Evolutionary conservation across 1,140 invertebrate genomes (phyloP), one percentile per base, ranked within the genome.

Genomic region (Ooceraea biroi): DNA sequence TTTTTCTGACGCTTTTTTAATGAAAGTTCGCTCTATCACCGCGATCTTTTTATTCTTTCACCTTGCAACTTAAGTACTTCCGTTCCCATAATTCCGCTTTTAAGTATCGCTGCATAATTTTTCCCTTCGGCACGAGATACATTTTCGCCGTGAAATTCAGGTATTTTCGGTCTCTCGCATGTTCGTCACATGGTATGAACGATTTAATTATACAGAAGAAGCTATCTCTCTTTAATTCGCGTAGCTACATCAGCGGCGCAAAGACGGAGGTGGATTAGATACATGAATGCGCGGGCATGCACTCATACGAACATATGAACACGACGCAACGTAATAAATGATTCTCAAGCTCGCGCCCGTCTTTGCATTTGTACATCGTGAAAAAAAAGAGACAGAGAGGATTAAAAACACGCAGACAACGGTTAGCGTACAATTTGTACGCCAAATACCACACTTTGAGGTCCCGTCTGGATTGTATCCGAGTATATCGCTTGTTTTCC

Each of bases 271-370:
- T 44, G 17, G 11, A 69, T 69, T 30, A 50, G 14, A 44, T 0
- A 14, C 22, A 12, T 30, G 12, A 65, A 77, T 63, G 46, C n/a
- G 25, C 36, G 19, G 7, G 41, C 8, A 3, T 48, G 46, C 61
- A 66, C n/a, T 52, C 73, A 17, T 66, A 14, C 50, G 3, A 57
- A 57, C 5, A 50, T 17, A 10, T 17, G 27, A n/a, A 22, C n/a
- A 3, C 36, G 71, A 78, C 50, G 57, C 71, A n/a, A n/a, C n/a
- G n/a, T 80, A 57, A 71, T 80, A 80, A 36, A 80, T 71, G 50
- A 12, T 7, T 11, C 36, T 57, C 55, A 80, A 58, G 41, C 76
- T 71, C 50, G 3, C 52, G 3, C 57, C 22, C 36, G 66, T 68
- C 7, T 7, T 12, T 17, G n/a, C 36, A 68, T 71, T 80, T 30